phyloP scores from a whole-genome alignment of 1,140 invertebrate species.

The Phortica variegata region DNA sequence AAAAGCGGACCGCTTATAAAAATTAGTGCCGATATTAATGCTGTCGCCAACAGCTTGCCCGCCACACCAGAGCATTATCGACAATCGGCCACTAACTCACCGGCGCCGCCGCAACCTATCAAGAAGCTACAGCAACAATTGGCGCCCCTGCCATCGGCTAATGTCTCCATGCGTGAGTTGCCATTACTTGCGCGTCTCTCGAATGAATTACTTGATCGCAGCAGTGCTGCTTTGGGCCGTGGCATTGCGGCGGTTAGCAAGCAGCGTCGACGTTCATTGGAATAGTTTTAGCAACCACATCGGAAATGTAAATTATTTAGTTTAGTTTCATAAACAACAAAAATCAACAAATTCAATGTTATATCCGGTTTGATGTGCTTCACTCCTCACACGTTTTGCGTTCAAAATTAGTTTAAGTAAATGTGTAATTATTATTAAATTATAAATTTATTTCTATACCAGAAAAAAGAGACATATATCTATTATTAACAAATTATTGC shows the following conservation, averaged over 20 bases:
- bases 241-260: constrained; percentile 17
- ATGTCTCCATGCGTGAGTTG: constrained; percentile 54
- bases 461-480: too few relatives aligned
- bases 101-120: constrained; percentile 15
- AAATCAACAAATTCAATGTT: too few relatives aligned
- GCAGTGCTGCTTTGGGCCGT: constrained; percentile 34
- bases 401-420: too few relatives aligned
- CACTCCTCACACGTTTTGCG: too few relatives aligned
- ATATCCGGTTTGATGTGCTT: too few relatives aligned
- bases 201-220: constrained; percentile 43
- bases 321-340: too few relatives aligned
- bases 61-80: constrained; percentile 41
- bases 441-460: too few relatives aligned
- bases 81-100: not conserved
- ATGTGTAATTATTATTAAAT: too few relatives aligned
- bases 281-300: too few relatives aligned
- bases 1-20: constrained; percentile 15
- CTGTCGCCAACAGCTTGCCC: constrained; percentile 37
- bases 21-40: constrained; percentile 3
- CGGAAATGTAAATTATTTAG: too few relatives aligned
- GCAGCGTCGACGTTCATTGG: constrained; percentile 41
- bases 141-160: constrained; percentile 47
- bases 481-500: too few relatives aligned
- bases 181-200: constrained; percentile 48
- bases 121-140: constrained; percentile 50